phyloP scores from a whole-genome alignment of 2,797 vertebrate species.

The Spea hammondii region DNA sequence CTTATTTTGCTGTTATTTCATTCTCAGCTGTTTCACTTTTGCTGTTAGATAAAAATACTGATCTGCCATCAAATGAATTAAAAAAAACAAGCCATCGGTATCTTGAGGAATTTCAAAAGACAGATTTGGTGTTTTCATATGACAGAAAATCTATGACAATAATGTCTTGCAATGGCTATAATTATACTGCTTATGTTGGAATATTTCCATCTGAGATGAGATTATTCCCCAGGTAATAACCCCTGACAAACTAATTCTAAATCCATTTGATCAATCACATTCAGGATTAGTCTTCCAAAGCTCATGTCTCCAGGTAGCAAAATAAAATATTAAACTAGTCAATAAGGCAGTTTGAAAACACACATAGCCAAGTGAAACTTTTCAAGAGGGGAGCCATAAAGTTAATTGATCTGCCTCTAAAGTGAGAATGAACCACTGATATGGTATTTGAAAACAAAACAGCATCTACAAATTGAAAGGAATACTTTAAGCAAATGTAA shows the following conservation, averaged over 20 bases:
- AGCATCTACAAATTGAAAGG: conserved; percentile 19
- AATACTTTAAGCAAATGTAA: conserved; percentile 16
- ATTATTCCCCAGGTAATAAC: conserved; percentile 53
- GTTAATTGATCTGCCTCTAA: conserved; percentile 71
- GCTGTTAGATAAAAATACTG: conserved; percentile 25
- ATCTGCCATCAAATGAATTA: conserved; percentile 12
- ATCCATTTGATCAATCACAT: conserved; percentile 53
- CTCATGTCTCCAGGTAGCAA: conserved; percentile 51
- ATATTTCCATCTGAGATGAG: conserved; percentile 52
- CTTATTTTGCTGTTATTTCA: no score
- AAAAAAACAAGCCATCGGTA: conserved; percentile 15
- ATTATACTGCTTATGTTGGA: conserved; percentile 55
- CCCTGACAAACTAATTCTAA: conserved; percentile 54
- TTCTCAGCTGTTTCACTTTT: no score
- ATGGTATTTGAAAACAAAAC: conserved; percentile 33
- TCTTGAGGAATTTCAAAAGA: conserved; percentile 32
- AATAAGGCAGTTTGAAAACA: conserved; percentile 66
- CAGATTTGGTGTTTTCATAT: conserved; percentile 55
- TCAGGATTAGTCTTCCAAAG: conserved; percentile 50
- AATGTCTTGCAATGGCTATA: conserved; percentile 62
- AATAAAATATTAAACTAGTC: conserved; percentile 69
- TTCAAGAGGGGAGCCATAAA: conserved; percentile 61
- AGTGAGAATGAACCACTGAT: conserved; percentile 58
- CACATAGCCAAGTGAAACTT: conserved; percentile 61
- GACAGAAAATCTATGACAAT: conserved; percentile 68